A percentile compares a stretch with the other conserved stretches of the same genome.
Evolutionary conservation across 2,888 invertebrate genomes (phyloP).

Genomic region (Eupithecia exiguata): DNA sequence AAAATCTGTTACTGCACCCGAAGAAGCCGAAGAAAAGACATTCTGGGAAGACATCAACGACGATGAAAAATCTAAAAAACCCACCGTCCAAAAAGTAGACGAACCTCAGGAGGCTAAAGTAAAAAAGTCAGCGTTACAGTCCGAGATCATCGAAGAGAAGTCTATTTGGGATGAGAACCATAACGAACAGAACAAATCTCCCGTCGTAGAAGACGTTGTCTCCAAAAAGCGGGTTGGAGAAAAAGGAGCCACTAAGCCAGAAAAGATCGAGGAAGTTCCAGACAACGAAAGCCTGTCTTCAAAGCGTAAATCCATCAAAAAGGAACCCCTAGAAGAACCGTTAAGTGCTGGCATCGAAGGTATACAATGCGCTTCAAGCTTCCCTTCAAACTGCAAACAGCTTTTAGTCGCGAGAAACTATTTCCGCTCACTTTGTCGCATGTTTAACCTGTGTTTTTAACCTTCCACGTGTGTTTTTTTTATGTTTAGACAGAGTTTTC

Average conservation of each 20-base stretch:
- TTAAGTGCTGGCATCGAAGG: slow-evolving; percentile 81
- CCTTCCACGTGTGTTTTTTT: slow-evolving; percentile 80
- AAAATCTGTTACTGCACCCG: slow-evolving; percentile 64
- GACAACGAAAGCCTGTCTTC: slow-evolving; percentile 67
- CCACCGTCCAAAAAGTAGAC: slow-evolving; percentile 58
- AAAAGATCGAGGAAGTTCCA: slow-evolving; percentile 67
- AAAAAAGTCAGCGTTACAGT: slow-evolving; percentile 52
- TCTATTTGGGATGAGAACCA: slow-evolving; percentile 75
- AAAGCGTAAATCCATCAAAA: slow-evolving; percentile 77
- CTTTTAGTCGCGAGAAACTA: slow-evolving; percentile 69
- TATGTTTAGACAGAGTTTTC: slow-evolving; percentile 83
- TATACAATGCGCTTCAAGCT: slow-evolving; percentile 75
- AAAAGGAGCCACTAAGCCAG: slow-evolving; percentile 67
- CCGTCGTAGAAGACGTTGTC: slow-evolving; percentile 61
- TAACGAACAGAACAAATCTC: slow-evolving; percentile 63
- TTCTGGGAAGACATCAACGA: slow-evolving; percentile 63
- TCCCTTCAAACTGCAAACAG: slow-evolving; percentile 71
- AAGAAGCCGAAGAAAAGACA: slow-evolving; percentile 58
- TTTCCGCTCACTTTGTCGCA: slow-evolving; percentile 72
- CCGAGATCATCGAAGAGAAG: slow-evolving; percentile 65
- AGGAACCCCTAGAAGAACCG: slow-evolving; percentile 74
- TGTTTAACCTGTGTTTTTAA: slow-evolving; percentile 79
- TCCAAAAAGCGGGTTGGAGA: slow-evolving; percentile 61
- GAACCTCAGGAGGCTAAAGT: slow-evolving; percentile 49
- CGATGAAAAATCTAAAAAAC: slow-evolving; percentile 58